These are phyloP conservation scores for Drosophila acutilabella DNA, from an alignment of 2,888 invertebrate species.

Conservation along the genomic window DNA sequence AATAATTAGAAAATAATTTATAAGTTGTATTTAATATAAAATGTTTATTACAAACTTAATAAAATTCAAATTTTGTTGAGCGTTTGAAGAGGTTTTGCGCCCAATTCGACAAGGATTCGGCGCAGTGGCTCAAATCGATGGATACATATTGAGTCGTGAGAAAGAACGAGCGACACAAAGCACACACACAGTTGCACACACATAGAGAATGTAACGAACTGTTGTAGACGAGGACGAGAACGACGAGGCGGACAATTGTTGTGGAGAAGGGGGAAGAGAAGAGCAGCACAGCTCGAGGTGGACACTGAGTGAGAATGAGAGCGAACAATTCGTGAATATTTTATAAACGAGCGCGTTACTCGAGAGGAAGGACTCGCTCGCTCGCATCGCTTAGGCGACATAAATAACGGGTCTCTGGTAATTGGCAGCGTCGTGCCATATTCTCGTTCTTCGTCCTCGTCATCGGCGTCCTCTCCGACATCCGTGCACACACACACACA, in stretches of 20 bases:
- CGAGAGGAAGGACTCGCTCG: slow-evolving; percentile 43
- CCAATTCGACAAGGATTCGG: slow-evolving; percentile 68
- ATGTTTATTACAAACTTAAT: too few relatives aligned
- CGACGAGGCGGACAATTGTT: slow-evolving; percentile 28
- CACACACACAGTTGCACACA: not conserved
- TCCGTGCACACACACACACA: slow-evolving; percentile 1
- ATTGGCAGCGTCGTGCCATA: slow-evolving; percentile 58
- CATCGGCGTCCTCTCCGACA: slow-evolving; percentile 21
- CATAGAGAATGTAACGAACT: slow-evolving; percentile 19
- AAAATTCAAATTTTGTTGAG: slow-evolving; percentile 53
- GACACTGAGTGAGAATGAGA: slow-evolving; percentile 74
- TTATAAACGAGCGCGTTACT: slow-evolving; percentile 71
- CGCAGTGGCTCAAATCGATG: slow-evolving; percentile 79
- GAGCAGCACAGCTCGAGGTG: slow-evolving; percentile 43
- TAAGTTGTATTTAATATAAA: not conserved
- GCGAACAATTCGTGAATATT: slow-evolving; percentile 81
- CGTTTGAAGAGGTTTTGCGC: slow-evolving; percentile 41
- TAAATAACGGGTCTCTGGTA: slow-evolving; percentile 59
- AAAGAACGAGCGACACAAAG: slow-evolving; percentile 16
- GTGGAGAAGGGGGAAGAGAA: slow-evolving; percentile 49
- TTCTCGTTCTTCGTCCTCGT: slow-evolving; percentile 36
- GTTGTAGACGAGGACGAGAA: slow-evolving; percentile 25
- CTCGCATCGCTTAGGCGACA: slow-evolving; percentile 51
- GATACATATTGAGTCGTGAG: slow-evolving; percentile 28
- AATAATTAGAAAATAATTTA: not conserved